A percentile compares a stretch with the other conserved stretches of the same genome.
Evolutionary conservation across 2,888 invertebrate species (phyloP).

Genomic region (Leptopilina myrica): DNA sequence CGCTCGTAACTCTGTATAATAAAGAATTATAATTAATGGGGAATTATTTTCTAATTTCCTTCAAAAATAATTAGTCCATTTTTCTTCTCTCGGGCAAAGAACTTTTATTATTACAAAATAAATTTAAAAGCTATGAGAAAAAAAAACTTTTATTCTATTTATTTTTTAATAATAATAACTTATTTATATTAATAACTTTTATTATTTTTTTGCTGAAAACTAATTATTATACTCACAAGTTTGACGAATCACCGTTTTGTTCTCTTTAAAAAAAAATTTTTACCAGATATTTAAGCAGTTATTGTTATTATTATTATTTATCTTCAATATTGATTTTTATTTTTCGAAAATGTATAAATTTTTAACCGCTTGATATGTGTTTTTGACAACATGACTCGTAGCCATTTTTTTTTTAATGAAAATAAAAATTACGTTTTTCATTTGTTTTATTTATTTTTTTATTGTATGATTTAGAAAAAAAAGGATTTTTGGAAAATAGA

Average conservation of each 20-base stretch:
- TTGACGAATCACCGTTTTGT: too few relatives aligned
- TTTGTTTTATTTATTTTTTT: background rate
- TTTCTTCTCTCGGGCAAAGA: too few relatives aligned
- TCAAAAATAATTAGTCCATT: too few relatives aligned
- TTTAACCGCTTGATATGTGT: background rate
- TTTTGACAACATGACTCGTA: background rate
- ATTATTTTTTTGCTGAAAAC: too few relatives aligned
- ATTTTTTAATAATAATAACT: background rate
- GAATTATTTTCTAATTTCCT: too few relatives aligned
- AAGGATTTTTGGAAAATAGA: background rate
- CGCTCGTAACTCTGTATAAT: slow-evolving; percentile 12
- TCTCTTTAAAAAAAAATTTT: too few relatives aligned
- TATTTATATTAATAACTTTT: too few relatives aligned
- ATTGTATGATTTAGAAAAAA: too few relatives aligned
- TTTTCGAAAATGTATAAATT: background rate
- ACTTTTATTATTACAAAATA: background rate
- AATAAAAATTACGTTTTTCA: background rate
- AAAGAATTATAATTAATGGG: background rate
- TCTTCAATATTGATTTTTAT: background rate
- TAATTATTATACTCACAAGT: too few relatives aligned
- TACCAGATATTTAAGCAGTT: too few relatives aligned
- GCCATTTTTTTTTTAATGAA: background rate
- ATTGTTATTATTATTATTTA: too few relatives aligned
- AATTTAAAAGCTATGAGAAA: too few relatives aligned
- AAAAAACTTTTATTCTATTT: background rate